These are phyloP conservation scores for Carassius auratus DNA, from an alignment of 2,113 vertebrate genomes.

Conservation along the genomic window DNA sequence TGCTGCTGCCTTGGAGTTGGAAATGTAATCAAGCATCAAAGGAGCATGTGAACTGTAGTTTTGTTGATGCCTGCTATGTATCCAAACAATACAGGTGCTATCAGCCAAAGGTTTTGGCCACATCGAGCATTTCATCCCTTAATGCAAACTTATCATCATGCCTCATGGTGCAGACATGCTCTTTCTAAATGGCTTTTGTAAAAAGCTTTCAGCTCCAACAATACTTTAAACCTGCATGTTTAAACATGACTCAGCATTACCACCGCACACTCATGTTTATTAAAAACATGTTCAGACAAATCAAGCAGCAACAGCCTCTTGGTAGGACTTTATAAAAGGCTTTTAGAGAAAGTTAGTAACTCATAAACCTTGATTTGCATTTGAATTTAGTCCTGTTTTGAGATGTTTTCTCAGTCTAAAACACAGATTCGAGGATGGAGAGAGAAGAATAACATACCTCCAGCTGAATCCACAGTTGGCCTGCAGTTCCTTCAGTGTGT, in stretches of 20 bases:
- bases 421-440: background rate
- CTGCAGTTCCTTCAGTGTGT: constrained; percentile 60
- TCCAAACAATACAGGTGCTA: constrained; percentile 25
- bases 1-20: constrained; percentile 26
- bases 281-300: constrained; percentile 38
- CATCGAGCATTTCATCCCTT: background rate
- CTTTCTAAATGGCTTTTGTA: background rate
- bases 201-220: background rate
- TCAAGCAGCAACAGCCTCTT: constrained; percentile 11
- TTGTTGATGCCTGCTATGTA: background rate
- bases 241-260: constrained; percentile 4
- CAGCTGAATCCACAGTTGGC: constrained; percentile 56
- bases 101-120: background rate
- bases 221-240: background rate
- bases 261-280: background rate
- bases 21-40: constrained; percentile 58
- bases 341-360: constrained; percentile 33
- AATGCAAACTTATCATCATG: background rate
- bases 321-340: constrained; percentile 25
- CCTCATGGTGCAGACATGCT: constrained; percentile 14
- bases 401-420: constrained; percentile 23
- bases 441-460: constrained; percentile 66
- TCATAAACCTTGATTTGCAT: constrained; percentile 25
- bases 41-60: constrained; percentile 42
- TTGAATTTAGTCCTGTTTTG: background rate